phyloP scores from a whole-genome alignment of 2,888 invertebrate species.

The Lasioglossum figueresi region DNA sequence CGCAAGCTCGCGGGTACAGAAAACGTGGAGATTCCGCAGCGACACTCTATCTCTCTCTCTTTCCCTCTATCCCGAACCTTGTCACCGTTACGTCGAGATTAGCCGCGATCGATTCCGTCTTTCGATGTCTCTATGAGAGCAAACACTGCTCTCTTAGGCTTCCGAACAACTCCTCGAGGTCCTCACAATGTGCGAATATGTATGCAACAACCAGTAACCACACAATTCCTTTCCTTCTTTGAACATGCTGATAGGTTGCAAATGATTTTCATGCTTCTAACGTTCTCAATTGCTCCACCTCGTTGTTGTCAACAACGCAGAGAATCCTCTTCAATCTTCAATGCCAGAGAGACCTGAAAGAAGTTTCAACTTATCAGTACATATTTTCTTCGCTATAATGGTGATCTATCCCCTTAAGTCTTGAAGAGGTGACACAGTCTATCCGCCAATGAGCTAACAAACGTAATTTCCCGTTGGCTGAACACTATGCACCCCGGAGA shows the following conservation, averaged over 20 bases:
- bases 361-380: too few species aligned
- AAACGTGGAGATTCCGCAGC: constrained; percentile 53
- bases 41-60: neutral
- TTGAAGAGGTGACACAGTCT: too few species aligned
- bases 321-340: too few species aligned
- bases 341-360: too few species aligned
- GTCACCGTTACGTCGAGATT: constrained; percentile 20
- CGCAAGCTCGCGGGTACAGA: constrained; percentile 31
- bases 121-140: constrained; percentile 22
- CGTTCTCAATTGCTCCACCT: too few species aligned
- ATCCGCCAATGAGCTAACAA: neutral
- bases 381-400: too few species aligned
- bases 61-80: neutral
- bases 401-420: too few species aligned
- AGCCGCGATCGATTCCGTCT: constrained; percentile 38
- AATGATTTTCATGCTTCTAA: too few species aligned
- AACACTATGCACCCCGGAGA: neutral
- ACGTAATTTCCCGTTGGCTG: neutral
- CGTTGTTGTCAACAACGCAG: too few species aligned
- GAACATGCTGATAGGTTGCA: too few species aligned
- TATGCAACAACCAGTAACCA: neutral
- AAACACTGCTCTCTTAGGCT: neutral
- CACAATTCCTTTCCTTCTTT: too few species aligned
- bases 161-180: neutral
- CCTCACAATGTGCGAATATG: neutral